These are phyloP conservation scores for Chaetophractus vellerosus DNA, from an alignment of 2,797 vertebrate species.

Conservation along the genomic window DNA sequence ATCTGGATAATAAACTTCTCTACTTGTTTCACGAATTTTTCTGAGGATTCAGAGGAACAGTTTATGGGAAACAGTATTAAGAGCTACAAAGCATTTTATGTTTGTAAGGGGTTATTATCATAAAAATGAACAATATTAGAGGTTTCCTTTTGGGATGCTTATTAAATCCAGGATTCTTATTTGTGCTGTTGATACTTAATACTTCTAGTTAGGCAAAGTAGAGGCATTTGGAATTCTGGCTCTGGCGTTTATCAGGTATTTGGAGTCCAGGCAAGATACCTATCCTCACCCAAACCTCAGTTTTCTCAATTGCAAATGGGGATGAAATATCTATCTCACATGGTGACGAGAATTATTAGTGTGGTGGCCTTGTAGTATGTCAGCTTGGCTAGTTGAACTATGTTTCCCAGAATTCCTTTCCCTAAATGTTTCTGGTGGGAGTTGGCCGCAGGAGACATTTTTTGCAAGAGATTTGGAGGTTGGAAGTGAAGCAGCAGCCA, in stretches of 20 bases:
- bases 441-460: background rate
- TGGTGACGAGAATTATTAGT: background rate
- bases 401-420: background rate
- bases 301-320: conserved; percentile 37
- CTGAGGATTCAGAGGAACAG: conserved; percentile 14
- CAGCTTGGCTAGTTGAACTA: background rate
- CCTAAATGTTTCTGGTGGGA: background rate
- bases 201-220: conserved; percentile 6
- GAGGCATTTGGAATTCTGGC: conserved; percentile 36
- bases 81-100: conserved; percentile 46
- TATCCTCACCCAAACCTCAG: background rate
- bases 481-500: background rate
- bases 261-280: background rate
- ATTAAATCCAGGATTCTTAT: conserved; percentile 11
- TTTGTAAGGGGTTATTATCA: conserved; percentile 36
- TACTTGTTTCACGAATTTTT: conserved; percentile 3
- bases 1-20: background rate
- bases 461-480: background rate
- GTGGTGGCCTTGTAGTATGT: background rate
- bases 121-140: conserved; percentile 40
- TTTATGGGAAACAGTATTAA: conserved; percentile 29
- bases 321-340: background rate
- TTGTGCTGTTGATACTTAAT: background rate
- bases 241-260: background rate
- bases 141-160: background rate